Evolutionary conservation across 2,797 vertebrate genomes (phyloP), one percentile per base, ranked within the genome.

Genomic region (Etheostoma perlongum): DNA sequence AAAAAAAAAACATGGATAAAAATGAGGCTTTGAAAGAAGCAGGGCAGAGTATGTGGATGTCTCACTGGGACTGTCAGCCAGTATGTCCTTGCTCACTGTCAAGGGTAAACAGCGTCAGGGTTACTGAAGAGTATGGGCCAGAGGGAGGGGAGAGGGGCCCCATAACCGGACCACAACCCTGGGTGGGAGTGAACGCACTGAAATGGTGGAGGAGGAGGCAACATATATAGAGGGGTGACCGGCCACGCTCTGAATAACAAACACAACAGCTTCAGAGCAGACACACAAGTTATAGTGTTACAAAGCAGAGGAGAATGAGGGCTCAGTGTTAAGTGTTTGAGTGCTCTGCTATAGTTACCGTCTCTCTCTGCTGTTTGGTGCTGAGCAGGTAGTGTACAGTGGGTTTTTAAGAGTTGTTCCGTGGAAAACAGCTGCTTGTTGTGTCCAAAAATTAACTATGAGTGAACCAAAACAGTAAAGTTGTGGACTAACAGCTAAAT

Each of bases 81-180:
- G 47, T 0, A 11, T 71, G 92, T 88, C 93, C 94, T 95, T 94
- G 92, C 73, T 81, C 71, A 53, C 67, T n/a, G 69, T 87, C 88
- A 93, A 94, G 90, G 94, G 80, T 87, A 94, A 89, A 71, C 75
- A 19, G 72, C 73, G 79, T 91, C 92, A 94, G 74, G 92, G 93
- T 91, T 89, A 85, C 65, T 77, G 60, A 65, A 54, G 73, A 49
- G 72, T 77, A 64, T 79, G 62, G 82, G 84, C 74, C 60, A 36
- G 42, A 27, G 62, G 49, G 74, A 76, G 81, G 75, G 75, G 77
- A 6, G 72, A 6, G 72, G 79, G 64, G 87, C 71, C 69, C 70
- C 76, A 78, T 75, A 80, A 83, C 85, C 85, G 85, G 89, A 89
- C 80, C 84, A 57, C 27, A 63, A 84, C 77, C 83, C 15, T 1